phyloP scores from a whole-genome alignment of 2,113 vertebrate genomes.

The Clupea harengus region DNA sequence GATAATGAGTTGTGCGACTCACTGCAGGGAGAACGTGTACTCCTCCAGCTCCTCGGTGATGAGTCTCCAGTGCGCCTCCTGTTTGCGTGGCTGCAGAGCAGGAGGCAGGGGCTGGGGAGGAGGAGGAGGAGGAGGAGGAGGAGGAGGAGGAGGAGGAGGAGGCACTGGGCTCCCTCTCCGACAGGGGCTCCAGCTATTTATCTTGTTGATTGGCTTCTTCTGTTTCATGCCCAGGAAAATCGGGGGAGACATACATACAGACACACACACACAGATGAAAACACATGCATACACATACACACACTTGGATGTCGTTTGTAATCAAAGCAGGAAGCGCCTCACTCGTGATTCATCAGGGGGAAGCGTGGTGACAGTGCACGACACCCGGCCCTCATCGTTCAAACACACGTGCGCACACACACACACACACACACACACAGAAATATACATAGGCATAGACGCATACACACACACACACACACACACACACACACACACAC shows the following conservation, averaged over 20 bases:
- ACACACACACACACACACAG: neutral
- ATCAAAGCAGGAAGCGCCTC: constrained; percentile 70
- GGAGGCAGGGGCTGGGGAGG: constrained; percentile 30
- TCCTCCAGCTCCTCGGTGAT: constrained; percentile 68
- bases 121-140: constrained; percentile 6
- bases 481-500: neutral
- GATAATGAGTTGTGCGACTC: constrained; percentile 51
- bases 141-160: constrained; percentile 28
- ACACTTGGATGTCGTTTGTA: constrained; percentile 71
- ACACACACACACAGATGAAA: neutral
- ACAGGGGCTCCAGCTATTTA: constrained; percentile 65
- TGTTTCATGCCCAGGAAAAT: constrained; percentile 64
- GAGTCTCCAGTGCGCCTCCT: constrained; percentile 55
- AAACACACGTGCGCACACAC: constrained; percentile 22
- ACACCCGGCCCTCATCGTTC: constrained; percentile 31
- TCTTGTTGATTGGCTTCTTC: constrained; percentile 74
- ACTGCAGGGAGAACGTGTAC: constrained; percentile 74
- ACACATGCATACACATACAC: constrained; percentile 47
- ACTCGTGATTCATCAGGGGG: constrained; percentile 69
- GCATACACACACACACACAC: neutral
- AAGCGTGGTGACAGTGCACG: constrained; percentile 64
- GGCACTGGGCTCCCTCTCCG: constrained; percentile 49
- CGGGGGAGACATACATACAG: constrained; percentile 31
- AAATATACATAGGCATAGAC: neutral
- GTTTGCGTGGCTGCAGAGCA: constrained; percentile 53